Base-by-base conservation (phyloP, 1,140 invertebrate genomes). In the Anoplolepis gracilipes region DNA sequence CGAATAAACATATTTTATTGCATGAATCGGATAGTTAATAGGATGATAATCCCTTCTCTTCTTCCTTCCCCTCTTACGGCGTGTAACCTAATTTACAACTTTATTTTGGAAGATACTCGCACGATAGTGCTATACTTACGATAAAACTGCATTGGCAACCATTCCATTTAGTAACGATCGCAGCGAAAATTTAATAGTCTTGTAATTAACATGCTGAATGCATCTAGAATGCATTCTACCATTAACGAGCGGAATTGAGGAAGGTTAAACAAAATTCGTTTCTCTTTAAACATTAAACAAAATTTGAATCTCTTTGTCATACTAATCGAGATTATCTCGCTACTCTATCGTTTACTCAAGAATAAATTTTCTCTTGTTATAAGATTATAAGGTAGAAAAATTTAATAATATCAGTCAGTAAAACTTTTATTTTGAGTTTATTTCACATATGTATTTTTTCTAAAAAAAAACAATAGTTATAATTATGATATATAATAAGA, bases 181-280 rank as follows among this genome's bases (percentile, higher is more conserved):
- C 85, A 61, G 76, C 55, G 39, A 76, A 81, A 87, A 89, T 89
- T 89, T 90, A 90, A 90, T 90, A 87, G 85, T 46, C 78, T 53
- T 87, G 85, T 90, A 90, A 90, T 90, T 90, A 90, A 89, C 88
- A 87, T 90, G 88, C 62, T 42, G 62, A 89, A 65, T 86, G 81
- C 87, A 77, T 86, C 55, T 67, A 57, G 77, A 90, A 89, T 87
- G 76, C 85, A 64, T 77, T 75, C 61, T 69, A 22, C 73, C 69
- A 78, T 88, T 90, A 87, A 89, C 67, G 87, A 90, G 59, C 73
- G 53, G 69, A 89, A 89, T 87, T 70, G 75, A 78, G 85, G 77
- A 89, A 87, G 76, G 69, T 90, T 89, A 89, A 89, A 89, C 85
- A 89, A 89, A 89, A 87, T 90, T 90, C 64, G 61, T 19, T 65